Base-by-base conservation (phyloP, 2,888 invertebrate species). In the Lagria hirta region DNA sequence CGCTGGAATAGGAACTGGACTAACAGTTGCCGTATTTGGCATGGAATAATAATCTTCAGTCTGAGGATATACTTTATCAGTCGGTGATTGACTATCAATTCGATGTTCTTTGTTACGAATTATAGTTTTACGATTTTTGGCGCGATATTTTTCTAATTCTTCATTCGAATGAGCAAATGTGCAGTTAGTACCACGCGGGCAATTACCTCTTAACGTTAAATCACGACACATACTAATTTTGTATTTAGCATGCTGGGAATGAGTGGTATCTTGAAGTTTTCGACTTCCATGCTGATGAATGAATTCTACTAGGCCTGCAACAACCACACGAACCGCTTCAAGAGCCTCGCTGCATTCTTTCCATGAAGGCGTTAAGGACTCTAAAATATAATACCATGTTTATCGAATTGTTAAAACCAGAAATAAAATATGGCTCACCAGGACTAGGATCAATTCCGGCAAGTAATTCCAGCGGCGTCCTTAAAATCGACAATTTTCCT, bases 161-260 rank as follows among this genome's bases (percentile, higher is more conserved):
- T 92, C 88, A 52, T 88, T 88, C 0, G 89, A 88, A 69, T 96
- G 95, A 3, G 94, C 92, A 73, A 93, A 96, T 1, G 90, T 92
- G 69, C 96, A 96, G 57, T 84, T 84, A 24, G 81, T 82, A 3
- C 92, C 90, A 5, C 94, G 77, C 0, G 94, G 93, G 66, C 96
- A 96, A 48, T 81, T 84, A 0, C 88, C 84, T 7, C 88, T 78
- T 13, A 85, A 75, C 1, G 84, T 81, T 5, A 91, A 76, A 70
- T 95, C 93, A 0, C 94, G 79, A 58, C 94, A 95, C 82, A 94
- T 84, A 62, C 87, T 86, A 43, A 92, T 89, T 74, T 94, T 94
- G 73, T 92, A 93, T 65, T 88, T 88, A 7, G 82, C 77, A 66
- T 86, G 75, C 43, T 80, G 81, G 4, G 74, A 70, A 53, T 79